These are phyloP conservation scores for Zeugodacus cucurbitae DNA, from an alignment of 1,140 invertebrate species.

Conservation along the genomic window DNA sequence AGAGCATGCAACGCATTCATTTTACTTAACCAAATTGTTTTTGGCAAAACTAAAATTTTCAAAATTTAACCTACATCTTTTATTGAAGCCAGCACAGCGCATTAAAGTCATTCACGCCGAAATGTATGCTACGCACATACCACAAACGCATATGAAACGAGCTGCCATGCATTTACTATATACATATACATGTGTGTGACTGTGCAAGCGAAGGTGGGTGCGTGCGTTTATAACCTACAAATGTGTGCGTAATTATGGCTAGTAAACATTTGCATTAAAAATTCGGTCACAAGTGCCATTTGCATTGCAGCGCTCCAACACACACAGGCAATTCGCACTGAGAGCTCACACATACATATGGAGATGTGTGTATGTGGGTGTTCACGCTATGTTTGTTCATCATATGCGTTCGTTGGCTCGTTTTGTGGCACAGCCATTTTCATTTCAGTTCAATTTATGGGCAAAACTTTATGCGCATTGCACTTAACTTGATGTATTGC, in stretches of 20 bases:
- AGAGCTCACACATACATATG: background rate
- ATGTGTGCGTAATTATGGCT: conserved; percentile 29
- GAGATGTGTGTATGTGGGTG: background rate
- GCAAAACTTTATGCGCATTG: conserved; percentile 34
- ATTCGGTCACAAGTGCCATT: conserved; percentile 32
- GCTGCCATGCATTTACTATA: background rate
- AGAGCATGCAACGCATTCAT: background rate
- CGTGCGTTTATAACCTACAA: background rate
- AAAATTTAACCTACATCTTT: background rate
- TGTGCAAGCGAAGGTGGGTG: background rate
- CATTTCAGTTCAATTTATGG: conserved; percentile 34
- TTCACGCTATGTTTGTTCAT: background rate
- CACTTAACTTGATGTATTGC: conserved; percentile 37
- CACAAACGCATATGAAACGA: background rate
- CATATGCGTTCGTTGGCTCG: background rate
- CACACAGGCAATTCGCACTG: too few relatives aligned
- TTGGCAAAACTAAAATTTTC: background rate
- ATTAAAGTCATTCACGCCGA: background rate
- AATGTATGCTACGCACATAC: background rate
- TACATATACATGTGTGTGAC: background rate
- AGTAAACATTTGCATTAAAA: conserved; percentile 32
- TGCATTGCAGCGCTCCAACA: background rate
- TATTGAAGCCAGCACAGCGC: background rate
- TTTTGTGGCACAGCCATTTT: conserved; percentile 31
- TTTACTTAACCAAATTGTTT: background rate